phyloP scores from a whole-genome alignment of 2,113 vertebrate species.

The Alces alces region DNA sequence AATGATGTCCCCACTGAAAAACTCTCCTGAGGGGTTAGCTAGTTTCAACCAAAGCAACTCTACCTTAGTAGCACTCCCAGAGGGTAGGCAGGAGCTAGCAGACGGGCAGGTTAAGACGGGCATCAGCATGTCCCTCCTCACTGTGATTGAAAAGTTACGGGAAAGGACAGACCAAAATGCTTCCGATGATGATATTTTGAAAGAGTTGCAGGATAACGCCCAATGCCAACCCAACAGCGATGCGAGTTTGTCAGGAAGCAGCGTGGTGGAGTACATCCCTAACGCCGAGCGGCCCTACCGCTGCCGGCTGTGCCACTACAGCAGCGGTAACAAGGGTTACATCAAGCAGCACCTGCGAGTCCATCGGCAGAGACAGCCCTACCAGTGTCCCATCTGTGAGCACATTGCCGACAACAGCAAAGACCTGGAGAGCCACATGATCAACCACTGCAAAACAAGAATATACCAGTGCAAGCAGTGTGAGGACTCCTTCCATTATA shows the following conservation, averaged over 20 bases:
- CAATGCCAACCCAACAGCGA: slow-evolving; percentile 83
- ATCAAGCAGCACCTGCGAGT: slow-evolving; percentile 96
- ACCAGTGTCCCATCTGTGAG: slow-evolving; percentile 98
- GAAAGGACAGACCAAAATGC: slow-evolving; percentile 97
- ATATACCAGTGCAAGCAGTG: slow-evolving; percentile 94
- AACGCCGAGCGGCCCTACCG: slow-evolving; percentile 89
- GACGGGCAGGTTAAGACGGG: slow-evolving; percentile 91
- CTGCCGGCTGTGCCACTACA: slow-evolving; percentile 94
- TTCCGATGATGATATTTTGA: slow-evolving; percentile 95
- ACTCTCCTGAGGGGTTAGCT: slow-evolving; percentile 66
- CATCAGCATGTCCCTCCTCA: slow-evolving; percentile 95
- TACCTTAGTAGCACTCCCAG: slow-evolving; percentile 81
- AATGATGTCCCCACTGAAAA: slow-evolving; percentile 74
- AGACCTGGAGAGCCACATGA: slow-evolving; percentile 95
- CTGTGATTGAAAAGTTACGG: slow-evolving; percentile 93
- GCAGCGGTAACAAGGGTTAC: slow-evolving; percentile 95
- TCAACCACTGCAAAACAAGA: slow-evolving; percentile 94
- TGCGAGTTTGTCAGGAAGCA: slow-evolving; percentile 63
- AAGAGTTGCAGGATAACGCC: slow-evolving; percentile 93
- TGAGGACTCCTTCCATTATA: slow-evolving; percentile 91
- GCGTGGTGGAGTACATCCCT: slow-evolving; percentile 90
- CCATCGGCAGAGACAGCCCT: slow-evolving; percentile 92
- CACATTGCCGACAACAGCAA: slow-evolving; percentile 91
- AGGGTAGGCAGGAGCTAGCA: slow-evolving; percentile 80
- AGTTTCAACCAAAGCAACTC: slow-evolving; percentile 78